These are phyloP conservation scores for Aphrocallistes beatrix DNA, from an alignment of 37 sponge, comb jelly and placozoan species.

Conservation along the genomic window DNA sequence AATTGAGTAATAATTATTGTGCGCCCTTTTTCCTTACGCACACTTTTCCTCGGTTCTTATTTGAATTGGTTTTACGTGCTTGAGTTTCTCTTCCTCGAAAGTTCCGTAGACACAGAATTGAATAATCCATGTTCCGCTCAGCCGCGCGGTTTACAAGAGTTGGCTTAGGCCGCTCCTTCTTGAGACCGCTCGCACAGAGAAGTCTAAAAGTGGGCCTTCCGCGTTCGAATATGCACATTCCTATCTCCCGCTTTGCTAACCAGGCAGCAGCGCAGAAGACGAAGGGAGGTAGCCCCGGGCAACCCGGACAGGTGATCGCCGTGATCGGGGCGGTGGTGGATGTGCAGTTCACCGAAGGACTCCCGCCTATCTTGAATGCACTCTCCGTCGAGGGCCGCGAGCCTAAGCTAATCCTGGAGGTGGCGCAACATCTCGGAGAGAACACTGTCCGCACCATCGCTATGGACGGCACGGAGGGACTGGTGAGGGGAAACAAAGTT, in stretches of 20 bases:
- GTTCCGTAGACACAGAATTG: background rate
- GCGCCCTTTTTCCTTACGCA: too few relatives aligned
- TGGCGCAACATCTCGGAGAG: constrained; percentile 98
- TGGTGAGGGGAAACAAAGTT: constrained; percentile 71
- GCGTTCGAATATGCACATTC: background rate
- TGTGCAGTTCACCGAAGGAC: constrained; percentile 92
- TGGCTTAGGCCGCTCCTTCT: background rate
- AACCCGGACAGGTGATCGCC: constrained; percentile 73
- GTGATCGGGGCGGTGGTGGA: constrained; percentile 99
- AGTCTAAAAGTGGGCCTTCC: background rate
- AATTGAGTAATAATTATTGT: too few relatives aligned
- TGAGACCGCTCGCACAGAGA: background rate
- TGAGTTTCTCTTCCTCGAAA: background rate
- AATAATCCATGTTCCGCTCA: background rate
- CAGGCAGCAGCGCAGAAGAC: constrained; percentile 5
- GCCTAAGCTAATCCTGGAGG: constrained; percentile 77
- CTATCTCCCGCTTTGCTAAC: background rate
- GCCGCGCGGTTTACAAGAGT: background rate
- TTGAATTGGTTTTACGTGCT: too few relatives aligned
- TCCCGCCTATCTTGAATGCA: constrained; percentile 95
- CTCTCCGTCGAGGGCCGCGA: constrained; percentile 69
- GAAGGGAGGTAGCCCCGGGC: background rate
- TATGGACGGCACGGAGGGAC: constrained; percentile 99
- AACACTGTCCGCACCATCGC: constrained; percentile 95
- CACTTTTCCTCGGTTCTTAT: too few relatives aligned